These are phyloP conservation scores for Rhincodon typus DNA, from an alignment of 2,797 vertebrate genomes.

Conservation along the genomic window DNA sequence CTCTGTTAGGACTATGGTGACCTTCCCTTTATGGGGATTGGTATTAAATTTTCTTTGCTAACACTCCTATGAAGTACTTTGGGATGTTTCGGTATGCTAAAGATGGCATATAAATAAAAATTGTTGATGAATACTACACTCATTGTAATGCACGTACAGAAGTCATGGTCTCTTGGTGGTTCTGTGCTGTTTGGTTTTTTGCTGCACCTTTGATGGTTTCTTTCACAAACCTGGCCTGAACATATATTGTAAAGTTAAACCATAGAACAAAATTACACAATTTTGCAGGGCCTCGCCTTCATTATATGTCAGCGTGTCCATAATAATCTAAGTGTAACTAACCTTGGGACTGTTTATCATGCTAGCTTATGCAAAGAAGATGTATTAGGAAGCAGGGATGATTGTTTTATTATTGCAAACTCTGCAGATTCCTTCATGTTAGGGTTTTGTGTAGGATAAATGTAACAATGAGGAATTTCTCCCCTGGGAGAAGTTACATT, in stretches of 20 bases:
- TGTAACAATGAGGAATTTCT: background rate
- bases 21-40: background rate
- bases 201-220: background rate
- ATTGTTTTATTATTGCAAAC: background rate
- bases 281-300: background rate
- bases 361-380: background rate
- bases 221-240: background rate
- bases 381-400: background rate
- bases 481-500: background rate
- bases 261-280: background rate
- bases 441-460: background rate
- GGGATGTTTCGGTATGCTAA: background rate
- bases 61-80: background rate
- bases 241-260: background rate
- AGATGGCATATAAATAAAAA: background rate
- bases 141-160: background rate
- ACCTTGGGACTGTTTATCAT: background rate
- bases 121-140: background rate
- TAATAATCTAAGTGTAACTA: background rate
- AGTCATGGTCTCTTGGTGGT: background rate
- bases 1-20: no score
- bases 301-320: background rate
- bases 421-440: background rate
- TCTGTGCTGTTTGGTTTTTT: background rate
- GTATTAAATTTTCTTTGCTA: background rate